Evolutionary conservation across 1,140 invertebrate species (phyloP).

Genomic region (Rhyzopertha dominica): DNA sequence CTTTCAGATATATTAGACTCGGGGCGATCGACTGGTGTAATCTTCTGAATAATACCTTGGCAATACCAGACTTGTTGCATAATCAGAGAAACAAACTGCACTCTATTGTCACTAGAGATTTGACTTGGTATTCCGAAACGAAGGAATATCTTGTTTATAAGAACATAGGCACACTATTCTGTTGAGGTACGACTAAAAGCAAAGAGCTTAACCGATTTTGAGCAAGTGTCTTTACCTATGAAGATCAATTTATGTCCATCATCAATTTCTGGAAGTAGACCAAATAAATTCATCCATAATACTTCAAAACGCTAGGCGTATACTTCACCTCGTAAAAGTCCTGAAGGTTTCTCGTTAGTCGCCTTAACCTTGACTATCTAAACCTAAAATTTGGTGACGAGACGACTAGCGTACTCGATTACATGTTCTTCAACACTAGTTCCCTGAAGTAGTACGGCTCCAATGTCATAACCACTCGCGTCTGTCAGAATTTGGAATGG

Average conservation of each 20-base stretch:
- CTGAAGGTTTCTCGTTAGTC: constrained; percentile 22
- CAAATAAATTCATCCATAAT: constrained; percentile 29
- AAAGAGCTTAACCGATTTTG: constrained; percentile 24
- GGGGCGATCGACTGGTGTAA: constrained; percentile 42
- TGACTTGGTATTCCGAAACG: constrained; percentile 38
- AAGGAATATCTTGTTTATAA: constrained; percentile 40
- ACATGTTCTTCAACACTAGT: constrained; percentile 38
- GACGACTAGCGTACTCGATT: constrained; percentile 40
- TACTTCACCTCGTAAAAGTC: constrained; percentile 20
- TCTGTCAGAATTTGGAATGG: constrained; percentile 33
- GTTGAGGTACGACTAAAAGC: constrained; percentile 26
- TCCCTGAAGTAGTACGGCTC: constrained; percentile 42
- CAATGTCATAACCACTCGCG: constrained; percentile 37
- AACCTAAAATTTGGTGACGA: constrained; percentile 36
- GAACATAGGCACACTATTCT: constrained; percentile 28
- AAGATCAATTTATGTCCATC: constrained; percentile 25
- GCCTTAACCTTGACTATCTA: constrained; percentile 23
- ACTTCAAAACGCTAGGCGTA: constrained; percentile 23
- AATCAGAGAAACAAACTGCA: constrained; percentile 37
- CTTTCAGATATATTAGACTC: constrained; percentile 45
- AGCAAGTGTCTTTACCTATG: constrained; percentile 24
- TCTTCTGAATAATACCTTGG: constrained; percentile 24
- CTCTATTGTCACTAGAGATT: constrained; percentile 41
- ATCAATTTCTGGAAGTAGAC: constrained; percentile 17
- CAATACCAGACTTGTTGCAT: constrained; percentile 29